Conservation (phyloP, 2,888 invertebrate species). For the Heliconius ismenius region DNA sequence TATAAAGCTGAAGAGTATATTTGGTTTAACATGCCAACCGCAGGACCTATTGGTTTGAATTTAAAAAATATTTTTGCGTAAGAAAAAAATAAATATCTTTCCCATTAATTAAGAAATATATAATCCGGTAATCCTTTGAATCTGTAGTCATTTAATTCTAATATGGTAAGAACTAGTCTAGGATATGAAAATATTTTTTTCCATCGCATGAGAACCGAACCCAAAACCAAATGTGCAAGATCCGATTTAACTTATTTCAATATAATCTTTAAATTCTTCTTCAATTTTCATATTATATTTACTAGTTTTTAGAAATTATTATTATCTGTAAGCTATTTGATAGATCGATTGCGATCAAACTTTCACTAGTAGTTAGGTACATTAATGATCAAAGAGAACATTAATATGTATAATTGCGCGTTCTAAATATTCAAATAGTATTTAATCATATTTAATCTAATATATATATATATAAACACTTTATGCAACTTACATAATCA, state of each 20-base stretch:
- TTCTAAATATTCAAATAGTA: not conserved
- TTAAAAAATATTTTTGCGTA: not conserved
- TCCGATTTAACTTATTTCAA: not conserved
- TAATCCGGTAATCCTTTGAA: too few relatives aligned
- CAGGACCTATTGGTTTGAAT: not conserved
- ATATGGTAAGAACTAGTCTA: not conserved
- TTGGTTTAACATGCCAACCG: not conserved
- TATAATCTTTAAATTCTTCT: too few relatives aligned
- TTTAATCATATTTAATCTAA: constrained; percentile 8
- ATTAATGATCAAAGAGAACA: not conserved
- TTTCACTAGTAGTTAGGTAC: not conserved
- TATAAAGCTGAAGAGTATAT: not conserved
- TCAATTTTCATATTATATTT: not conserved
- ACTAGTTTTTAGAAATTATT: not conserved
- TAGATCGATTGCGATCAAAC: constrained; percentile 1
- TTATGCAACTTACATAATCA: constrained; percentile 12
- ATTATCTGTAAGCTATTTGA: not conserved
- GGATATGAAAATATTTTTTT: not conserved
- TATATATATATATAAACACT: not conserved
- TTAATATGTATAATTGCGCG: not conserved
- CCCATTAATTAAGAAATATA: not conserved
- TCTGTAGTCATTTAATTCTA: too few relatives aligned
- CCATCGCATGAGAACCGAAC: not conserved
- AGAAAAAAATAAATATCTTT: not conserved
- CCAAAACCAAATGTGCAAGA: not conserved